phyloP scores from a whole-genome alignment of 2,113 vertebrate species.

The Sinosuthora webbiana region DNA sequence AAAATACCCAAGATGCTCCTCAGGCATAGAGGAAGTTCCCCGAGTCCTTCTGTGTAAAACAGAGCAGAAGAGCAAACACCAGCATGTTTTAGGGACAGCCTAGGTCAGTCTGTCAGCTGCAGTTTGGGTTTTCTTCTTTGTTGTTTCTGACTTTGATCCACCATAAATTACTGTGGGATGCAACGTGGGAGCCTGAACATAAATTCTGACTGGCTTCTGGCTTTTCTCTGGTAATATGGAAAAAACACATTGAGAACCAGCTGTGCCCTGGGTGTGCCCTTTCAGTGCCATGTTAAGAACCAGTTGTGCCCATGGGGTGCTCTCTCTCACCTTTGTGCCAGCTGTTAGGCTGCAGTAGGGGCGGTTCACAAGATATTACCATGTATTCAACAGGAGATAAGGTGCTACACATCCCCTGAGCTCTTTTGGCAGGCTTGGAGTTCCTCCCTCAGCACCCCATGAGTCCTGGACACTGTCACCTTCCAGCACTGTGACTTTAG shows the following conservation, averaged over 20 bases:
- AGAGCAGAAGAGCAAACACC: background rate
- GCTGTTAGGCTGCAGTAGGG: background rate
- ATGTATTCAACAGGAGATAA: background rate
- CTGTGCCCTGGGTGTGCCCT: background rate
- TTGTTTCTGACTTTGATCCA: background rate
- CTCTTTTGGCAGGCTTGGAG: background rate
- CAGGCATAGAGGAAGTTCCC: background rate
- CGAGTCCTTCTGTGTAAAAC: background rate
- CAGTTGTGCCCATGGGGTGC: background rate
- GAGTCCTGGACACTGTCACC: background rate
- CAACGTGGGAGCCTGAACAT: rapidly evolving
- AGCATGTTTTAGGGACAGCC: background rate
- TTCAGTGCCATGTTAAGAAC: background rate
- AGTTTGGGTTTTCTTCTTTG: background rate
- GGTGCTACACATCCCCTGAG: background rate
- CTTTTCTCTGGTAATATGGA: background rate
- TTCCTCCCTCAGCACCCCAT: background rate
- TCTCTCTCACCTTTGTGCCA: background rate
- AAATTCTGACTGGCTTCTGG: background rate
- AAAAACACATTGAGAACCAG: background rate
- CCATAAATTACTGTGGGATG: background rate
- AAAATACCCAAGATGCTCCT: background rate
- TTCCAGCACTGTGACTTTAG: background rate
- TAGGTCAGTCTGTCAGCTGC: background rate
- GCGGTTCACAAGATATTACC: background rate